Conservation (phyloP, 2,797 vertebrate genomes). For the Anniella stebbinsi region DNA sequence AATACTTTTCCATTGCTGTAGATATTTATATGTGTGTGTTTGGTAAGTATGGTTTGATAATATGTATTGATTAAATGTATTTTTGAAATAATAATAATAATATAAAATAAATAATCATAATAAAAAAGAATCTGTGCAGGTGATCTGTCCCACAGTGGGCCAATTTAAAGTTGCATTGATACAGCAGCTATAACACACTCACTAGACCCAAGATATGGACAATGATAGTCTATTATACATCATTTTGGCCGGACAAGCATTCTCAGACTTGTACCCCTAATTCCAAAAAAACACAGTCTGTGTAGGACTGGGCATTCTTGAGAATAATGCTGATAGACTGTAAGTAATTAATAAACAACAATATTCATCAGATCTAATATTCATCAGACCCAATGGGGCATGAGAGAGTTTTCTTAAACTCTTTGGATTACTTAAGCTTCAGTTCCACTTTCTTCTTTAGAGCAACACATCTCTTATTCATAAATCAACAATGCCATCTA, state of each 20-base stretch:
- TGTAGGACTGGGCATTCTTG: slow-evolving; percentile 15
- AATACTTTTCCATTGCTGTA: background rate
- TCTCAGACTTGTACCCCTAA: slow-evolving; percentile 9
- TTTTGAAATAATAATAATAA: background rate
- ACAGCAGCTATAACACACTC: background rate
- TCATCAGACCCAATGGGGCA: too few relatives aligned
- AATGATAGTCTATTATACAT: background rate
- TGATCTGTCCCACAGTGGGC: background rate
- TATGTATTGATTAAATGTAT: background rate
- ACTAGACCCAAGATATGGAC: background rate
- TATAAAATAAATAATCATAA: background rate
- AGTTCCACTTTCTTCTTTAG: slow-evolving; percentile 32
- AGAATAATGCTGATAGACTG: slow-evolving; percentile 34
- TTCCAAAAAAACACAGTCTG: slow-evolving; percentile 14
- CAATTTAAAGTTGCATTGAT: background rate
- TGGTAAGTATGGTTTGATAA: background rate
- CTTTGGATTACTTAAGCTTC: slow-evolving; percentile 53
- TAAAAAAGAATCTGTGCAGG: background rate
- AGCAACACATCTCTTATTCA: slow-evolving; percentile 40
- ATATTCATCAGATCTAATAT: slow-evolving; percentile 6
- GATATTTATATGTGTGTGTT: background rate
- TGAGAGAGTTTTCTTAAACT: slow-evolving; percentile 22
- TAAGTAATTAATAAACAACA: slow-evolving; percentile 48
- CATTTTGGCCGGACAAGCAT: slow-evolving; percentile 34
- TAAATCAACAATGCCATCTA: slow-evolving; percentile 47